phyloP scores from a whole-genome alignment of 2,797 vertebrate species.

The Balearica regulorum region DNA sequence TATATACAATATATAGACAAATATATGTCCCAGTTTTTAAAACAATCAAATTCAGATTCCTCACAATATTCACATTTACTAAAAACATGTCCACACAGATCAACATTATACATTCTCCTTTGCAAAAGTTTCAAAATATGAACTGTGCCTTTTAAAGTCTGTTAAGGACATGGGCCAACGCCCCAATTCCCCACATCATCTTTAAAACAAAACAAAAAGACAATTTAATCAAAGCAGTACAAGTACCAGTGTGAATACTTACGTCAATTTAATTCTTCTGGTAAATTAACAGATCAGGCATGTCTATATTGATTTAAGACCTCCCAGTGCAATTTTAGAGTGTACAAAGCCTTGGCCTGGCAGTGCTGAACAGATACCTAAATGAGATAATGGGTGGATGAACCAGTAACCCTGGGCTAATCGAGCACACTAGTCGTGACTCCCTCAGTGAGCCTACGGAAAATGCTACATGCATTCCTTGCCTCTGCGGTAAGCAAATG shows the following conservation, averaged over 20 bases:
- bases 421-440: neutral
- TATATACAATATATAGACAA: neutral
- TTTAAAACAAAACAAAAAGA: neutral
- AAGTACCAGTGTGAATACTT: neutral
- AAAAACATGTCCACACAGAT: neutral
- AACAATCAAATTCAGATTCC: neutral
- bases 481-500: neutral
- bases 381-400: neutral
- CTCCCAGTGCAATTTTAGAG: neutral
- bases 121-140: neutral
- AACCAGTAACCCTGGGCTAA: neutral
- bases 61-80: neutral
- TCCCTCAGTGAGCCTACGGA: neutral
- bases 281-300: neutral
- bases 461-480: neutral
- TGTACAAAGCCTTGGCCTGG: neutral
- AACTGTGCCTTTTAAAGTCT: neutral
- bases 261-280: neutral
- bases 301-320: neutral
- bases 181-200: neutral
- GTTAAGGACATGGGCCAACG: neutral
- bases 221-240: neutral
- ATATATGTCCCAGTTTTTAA: neutral
- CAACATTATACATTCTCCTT: neutral
- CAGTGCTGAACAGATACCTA: neutral